Evolutionary conservation across 1,140 invertebrate genomes (phyloP).

Genomic region (Agrypnia vestita): DNA sequence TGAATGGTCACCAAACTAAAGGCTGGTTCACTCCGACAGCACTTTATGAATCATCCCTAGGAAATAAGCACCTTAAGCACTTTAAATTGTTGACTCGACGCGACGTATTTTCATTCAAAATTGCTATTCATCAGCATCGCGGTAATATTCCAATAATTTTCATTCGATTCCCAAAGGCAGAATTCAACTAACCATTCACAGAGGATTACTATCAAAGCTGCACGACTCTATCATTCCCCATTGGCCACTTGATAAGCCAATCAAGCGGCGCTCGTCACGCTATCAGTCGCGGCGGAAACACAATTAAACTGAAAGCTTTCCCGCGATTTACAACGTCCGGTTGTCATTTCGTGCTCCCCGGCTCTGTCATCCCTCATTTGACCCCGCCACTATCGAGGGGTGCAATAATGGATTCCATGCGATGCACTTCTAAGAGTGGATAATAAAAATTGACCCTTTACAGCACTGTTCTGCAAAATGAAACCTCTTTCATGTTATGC

Average conservation of each 20-base stretch:
- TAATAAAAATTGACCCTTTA: too few relatives aligned
- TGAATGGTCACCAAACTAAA: too few relatives aligned
- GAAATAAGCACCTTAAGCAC: too few relatives aligned
- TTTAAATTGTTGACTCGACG: too few relatives aligned
- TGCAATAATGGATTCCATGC: too few relatives aligned
- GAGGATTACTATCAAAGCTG: slow-evolving; percentile 1
- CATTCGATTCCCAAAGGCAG: not conserved
- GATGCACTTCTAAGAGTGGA: too few relatives aligned
- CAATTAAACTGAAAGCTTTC: slow-evolving; percentile 43
- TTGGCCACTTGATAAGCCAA: slow-evolving; percentile 18
- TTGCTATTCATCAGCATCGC: too few relatives aligned
- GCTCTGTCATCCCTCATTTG: slow-evolving; percentile 4
- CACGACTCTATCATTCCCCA: slow-evolving; percentile 11
- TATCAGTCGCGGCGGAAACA: slow-evolving; percentile 37
- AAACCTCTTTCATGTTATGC: too few relatives aligned
- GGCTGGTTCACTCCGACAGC: too few relatives aligned
- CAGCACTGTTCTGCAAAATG: too few relatives aligned
- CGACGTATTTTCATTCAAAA: too few relatives aligned
- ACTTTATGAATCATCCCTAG: too few relatives aligned
- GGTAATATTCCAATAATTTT: not conserved
- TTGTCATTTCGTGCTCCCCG: not conserved
- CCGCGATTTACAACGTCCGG: slow-evolving; percentile 5
- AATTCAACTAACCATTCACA: slow-evolving; percentile 14
- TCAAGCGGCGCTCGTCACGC: slow-evolving; percentile 29
- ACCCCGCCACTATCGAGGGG: not conserved